These are phyloP conservation scores for Ditula angustiorana DNA, from an alignment of 2,888 invertebrate genomes.

Conservation along the genomic window DNA sequence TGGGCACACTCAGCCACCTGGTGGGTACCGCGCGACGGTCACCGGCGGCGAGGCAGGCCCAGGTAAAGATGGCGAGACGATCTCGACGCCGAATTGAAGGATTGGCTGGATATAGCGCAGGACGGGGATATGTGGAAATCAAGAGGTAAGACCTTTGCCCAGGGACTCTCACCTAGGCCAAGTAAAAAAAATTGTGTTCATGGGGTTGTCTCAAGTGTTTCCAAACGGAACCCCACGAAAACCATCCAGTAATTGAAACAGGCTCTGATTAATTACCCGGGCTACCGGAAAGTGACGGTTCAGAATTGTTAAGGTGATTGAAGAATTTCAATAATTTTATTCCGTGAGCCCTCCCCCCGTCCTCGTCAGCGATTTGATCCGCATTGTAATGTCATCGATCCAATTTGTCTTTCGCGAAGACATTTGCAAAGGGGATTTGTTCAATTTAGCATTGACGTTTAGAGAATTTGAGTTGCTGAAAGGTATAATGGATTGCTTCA, in stretches of 20 bases:
- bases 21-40: too few relatives aligned
- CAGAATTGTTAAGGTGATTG: conserved; percentile 30
- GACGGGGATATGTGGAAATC: too few relatives aligned
- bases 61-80: too few relatives aligned
- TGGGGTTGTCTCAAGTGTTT: too few relatives aligned
- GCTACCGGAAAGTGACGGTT: conserved; percentile 31
- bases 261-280: conserved; percentile 32
- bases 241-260: conserved; percentile 25
- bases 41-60: too few relatives aligned
- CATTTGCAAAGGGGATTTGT: conserved; percentile 12
- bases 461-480: conserved; percentile 2
- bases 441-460: conserved; percentile 17
- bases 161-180: too few relatives aligned
- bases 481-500: background rate
- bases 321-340: conserved; percentile 39
- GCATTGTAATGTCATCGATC: conserved; percentile 31
- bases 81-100: too few relatives aligned
- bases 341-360: background rate
- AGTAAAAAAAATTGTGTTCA: too few relatives aligned
- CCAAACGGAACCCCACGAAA: conserved; percentile 20
- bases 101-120: too few relatives aligned
- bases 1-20: too few relatives aligned
- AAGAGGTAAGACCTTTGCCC: too few relatives aligned
- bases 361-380: conserved; percentile 21
- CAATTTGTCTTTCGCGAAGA: conserved; percentile 22